Base-by-base conservation (phyloP, 2,113 vertebrate genomes). In the Antechinus stuartii region DNA sequence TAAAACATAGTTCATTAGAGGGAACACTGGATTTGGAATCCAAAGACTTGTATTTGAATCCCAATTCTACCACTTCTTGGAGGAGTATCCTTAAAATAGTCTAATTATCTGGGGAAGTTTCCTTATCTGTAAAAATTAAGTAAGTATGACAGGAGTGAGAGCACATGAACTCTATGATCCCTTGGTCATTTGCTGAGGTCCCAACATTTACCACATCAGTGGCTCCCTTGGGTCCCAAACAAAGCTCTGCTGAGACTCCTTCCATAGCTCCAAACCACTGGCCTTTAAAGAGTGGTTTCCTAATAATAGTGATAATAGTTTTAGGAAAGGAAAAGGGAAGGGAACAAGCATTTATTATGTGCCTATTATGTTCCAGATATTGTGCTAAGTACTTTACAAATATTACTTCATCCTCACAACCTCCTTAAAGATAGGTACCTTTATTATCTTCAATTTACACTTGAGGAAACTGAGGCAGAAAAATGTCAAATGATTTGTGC, bases 121-220 rank as follows among this genome's bases (percentile, higher is more conserved):
- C 5, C 16, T 76, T 76, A n/a, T 35, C 14, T 76, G n/a, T n/a
- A 19, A 19, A 76, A 76, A 76, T n/a, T n/a, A 76, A 76, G n/a
- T n/a, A 76, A 76, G n/a, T 16, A 16, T n/a, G 35, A 22, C 6
- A 6, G 14, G 4, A 16, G 16, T 19, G 42, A 76, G 14, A 76
- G 35, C 35, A 42, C 6, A 76, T 76, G 68, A 76, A 76, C 16
- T 42, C 68, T 42, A 76, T 22, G 5, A 42, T 42, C 68, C 35
- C 11, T 4, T 42, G 19, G 27, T 25, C 8, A 24, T 42, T 24
- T 93, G 30, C 49, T 22, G 16, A 30, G 42, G 0, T 0, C 35
- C 55, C 30, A 14, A 30, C 8, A 25, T 1, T 50, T 14, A 0
- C 3, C 0, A 0, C 26, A 68, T 26, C n/a, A 54, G 30, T 0